Evolutionary conservation across 2,888 invertebrate species (phyloP).

Genomic region (Coleophora flavipennella): DNA sequence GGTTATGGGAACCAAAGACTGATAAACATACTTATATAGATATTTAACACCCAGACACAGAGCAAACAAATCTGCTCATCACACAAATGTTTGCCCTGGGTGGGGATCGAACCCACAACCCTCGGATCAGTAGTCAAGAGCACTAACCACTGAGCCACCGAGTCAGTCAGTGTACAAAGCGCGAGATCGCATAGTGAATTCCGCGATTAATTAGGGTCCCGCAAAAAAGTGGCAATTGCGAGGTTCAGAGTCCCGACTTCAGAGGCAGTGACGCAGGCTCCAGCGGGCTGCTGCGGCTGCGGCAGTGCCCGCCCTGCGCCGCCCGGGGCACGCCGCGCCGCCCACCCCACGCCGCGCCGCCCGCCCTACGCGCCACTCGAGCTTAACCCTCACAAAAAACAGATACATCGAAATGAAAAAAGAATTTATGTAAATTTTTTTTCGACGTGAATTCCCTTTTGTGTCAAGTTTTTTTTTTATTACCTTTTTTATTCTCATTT

Average conservation of each 20-base stretch:
- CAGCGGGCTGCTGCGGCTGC: conserved; percentile 37
- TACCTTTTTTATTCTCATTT: too few relatives aligned
- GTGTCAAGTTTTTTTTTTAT: background rate
- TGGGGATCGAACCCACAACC: too few relatives aligned
- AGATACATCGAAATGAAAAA: background rate
- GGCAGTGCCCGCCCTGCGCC: conserved; percentile 14
- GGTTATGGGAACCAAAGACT: too few relatives aligned
- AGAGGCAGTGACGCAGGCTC: conserved; percentile 59
- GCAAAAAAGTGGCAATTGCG: conserved; percentile 51
- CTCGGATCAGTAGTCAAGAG: too few relatives aligned
- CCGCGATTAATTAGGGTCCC: conserved; percentile 65
- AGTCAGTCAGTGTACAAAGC: too few relatives aligned
- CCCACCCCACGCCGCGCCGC: conserved; percentile 1
- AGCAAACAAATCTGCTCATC: too few relatives aligned
- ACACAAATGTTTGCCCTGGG: too few relatives aligned
- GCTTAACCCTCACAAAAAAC: background rate
- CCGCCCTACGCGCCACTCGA: conserved; percentile 1
- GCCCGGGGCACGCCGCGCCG: conserved; percentile 1
- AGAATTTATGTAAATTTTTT: background rate
- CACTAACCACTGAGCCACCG: too few relatives aligned
- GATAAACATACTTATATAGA: too few relatives aligned
- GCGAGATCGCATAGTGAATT: conserved; percentile 40
- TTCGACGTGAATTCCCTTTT: background rate
- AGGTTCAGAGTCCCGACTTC: conserved; percentile 32
- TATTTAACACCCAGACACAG: too few relatives aligned